phyloP scores from a whole-genome alignment of 1,140 invertebrate genomes.

The Drosophila arawakana region DNA sequence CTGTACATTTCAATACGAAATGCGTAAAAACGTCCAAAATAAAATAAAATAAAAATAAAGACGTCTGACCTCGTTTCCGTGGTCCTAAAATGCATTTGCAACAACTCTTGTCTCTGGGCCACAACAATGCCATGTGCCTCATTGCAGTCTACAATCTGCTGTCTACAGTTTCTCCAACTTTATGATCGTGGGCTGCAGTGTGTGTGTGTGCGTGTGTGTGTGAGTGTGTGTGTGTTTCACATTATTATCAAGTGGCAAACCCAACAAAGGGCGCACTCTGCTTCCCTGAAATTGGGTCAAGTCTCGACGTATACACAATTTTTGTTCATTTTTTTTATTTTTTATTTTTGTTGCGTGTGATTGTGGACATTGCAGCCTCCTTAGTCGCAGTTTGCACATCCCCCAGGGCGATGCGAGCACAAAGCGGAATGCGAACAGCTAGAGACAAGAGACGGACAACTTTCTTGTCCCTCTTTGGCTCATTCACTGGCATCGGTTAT shows the following conservation, averaged over 20 bases:
- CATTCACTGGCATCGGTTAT: conserved; percentile 8
- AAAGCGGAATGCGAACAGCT: conserved; percentile 1
- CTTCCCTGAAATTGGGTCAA: conserved; percentile 73
- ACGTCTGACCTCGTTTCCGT: too few relatives aligned
- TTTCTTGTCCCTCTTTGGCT: conserved; percentile 18
- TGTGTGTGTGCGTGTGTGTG: conserved; percentile 35
- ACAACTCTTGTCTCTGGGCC: background rate
- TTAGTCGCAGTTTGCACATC: background rate
- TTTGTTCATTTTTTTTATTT: conserved; percentile 22
- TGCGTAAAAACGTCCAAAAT: too few relatives aligned
- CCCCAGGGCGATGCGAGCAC: conserved; percentile 5
- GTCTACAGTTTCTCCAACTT: conserved; percentile 16
- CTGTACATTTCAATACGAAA: too few relatives aligned
- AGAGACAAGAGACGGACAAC: conserved; percentile 7
- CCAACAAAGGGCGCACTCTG: conserved; percentile 64
- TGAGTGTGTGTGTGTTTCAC: conserved; percentile 55
- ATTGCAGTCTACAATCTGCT: background rate
- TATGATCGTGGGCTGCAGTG: background rate
- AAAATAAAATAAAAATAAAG: too few relatives aligned
- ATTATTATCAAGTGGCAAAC: conserved; percentile 71
- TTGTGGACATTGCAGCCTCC: conserved; percentile 12
- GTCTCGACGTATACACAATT: conserved; percentile 44
- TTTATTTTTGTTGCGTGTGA: conserved; percentile 27
- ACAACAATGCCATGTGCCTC: background rate
- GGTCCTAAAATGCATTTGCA: too few relatives aligned